Percentiles rank a stretch among this genome's conserved stretches.
These are phyloP conservation scores for Ylistrum balloti DNA, from an alignment of 1,140 invertebrate species.

Conservation along the genomic window DNA sequence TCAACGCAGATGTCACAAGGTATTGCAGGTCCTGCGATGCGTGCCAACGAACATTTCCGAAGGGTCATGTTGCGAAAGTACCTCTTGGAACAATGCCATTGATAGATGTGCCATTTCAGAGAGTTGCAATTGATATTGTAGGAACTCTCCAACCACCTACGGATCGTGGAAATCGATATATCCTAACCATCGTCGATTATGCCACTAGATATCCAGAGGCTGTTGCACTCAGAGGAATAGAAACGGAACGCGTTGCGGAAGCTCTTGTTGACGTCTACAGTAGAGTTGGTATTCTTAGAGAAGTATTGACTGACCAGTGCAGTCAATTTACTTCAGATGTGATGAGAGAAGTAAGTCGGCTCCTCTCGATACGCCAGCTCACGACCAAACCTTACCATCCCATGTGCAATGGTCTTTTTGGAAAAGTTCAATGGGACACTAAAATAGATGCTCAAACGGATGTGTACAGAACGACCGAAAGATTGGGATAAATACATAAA, in stretches of 20 bases:
- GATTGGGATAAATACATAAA: slow-evolving; percentile 76
- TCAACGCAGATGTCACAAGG: slow-evolving; percentile 54
- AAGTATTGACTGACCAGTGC: slow-evolving; percentile 66
- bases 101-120: slow-evolving; percentile 62
- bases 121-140: slow-evolving; percentile 65
- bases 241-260: slow-evolving; percentile 62
- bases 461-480: slow-evolving; percentile 67
- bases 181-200: slow-evolving; percentile 64
- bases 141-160: slow-evolving; percentile 59
- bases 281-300: slow-evolving; percentile 80
- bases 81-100: slow-evolving; percentile 62
- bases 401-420: slow-evolving; percentile 70
- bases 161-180: slow-evolving; percentile 61
- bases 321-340: slow-evolving; percentile 62
- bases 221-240: slow-evolving; percentile 57
- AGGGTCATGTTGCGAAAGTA: slow-evolving; percentile 59
- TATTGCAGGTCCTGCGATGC: slow-evolving; percentile 65
- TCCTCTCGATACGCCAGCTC: slow-evolving; percentile 54
- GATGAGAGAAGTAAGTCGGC: slow-evolving; percentile 54
- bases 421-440: slow-evolving; percentile 67
- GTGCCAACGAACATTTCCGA: slow-evolving; percentile 61
- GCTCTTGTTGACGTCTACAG: slow-evolving; percentile 74
- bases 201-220: slow-evolving; percentile 68
- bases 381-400: slow-evolving; percentile 62
- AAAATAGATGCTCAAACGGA: slow-evolving; percentile 62